phyloP scores from a whole-genome alignment of 1,140 invertebrate species.

The Tachypleus tridentatus region DNA sequence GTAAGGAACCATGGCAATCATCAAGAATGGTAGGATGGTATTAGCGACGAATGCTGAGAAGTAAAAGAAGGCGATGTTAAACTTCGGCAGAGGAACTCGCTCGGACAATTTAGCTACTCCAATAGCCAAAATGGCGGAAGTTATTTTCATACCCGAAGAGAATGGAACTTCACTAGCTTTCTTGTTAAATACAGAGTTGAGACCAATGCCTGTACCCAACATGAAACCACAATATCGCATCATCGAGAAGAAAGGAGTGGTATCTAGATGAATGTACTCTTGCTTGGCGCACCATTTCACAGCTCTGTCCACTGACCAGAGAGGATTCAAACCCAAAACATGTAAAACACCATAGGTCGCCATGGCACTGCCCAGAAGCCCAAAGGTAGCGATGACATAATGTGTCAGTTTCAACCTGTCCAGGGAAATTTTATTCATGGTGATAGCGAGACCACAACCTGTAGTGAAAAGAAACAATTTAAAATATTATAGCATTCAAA shows the following conservation, averaged over 20 bases:
- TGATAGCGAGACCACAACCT: conserved; percentile 29
- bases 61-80: conserved; percentile 23
- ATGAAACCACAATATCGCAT: conserved; percentile 36
- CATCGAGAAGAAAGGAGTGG: conserved; percentile 44
- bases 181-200: conserved; percentile 23
- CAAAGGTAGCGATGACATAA: conserved; percentile 23
- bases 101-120: conserved; percentile 22
- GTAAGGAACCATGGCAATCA: conserved; percentile 25
- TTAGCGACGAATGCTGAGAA: conserved; percentile 22
- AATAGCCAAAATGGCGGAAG: conserved; percentile 20
- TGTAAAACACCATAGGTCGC: conserved; percentile 31
- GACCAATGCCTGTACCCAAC: conserved; percentile 34
- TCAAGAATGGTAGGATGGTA: conserved; percentile 22
- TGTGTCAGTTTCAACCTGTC: conserved; percentile 19
- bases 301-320: conserved; percentile 44
- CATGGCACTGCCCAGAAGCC: conserved; percentile 24
- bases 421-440: conserved; percentile 25
- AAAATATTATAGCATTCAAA: too few relatives aligned
- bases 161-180: conserved; percentile 13
- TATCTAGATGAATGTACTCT: conserved; percentile 43
- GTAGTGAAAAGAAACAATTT: conserved; percentile 8
- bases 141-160: conserved; percentile 16
- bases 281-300: conserved; percentile 45
- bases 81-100: conserved; percentile 20
- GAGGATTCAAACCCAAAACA: conserved; percentile 37